A percentile compares a stretch with the other conserved stretches of the same genome.
phyloP scores from a whole-genome alignment of 2,797 vertebrate species.

The Limosa lapponica region DNA sequence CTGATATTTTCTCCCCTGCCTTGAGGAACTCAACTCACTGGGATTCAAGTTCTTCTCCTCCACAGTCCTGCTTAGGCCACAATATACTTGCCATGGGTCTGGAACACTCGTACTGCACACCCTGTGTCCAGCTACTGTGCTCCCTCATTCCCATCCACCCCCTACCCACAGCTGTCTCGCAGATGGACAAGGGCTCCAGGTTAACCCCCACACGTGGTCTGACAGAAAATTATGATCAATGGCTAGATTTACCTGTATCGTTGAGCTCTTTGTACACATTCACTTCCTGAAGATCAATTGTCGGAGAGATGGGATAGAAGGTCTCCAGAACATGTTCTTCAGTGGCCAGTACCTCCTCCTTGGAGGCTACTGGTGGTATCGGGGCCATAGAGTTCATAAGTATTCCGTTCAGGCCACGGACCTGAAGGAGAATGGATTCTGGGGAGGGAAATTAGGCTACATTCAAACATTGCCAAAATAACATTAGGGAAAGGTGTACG shows the following conservation, averaged over 20 bases:
- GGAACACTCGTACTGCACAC: neutral
- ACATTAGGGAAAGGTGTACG: accelerated
- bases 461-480: neutral
- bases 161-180: neutral
- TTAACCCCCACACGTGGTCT: neutral
- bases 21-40: neutral
- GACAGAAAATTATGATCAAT: neutral
- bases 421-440: conserved; percentile 89
- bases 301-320: conserved; percentile 90
- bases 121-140: neutral
- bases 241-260: conserved; percentile 76
- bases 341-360: conserved; percentile 84
- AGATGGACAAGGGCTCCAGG: neutral
- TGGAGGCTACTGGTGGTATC: conserved; percentile 81
- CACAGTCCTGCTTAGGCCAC: neutral
- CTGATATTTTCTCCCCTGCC: neutral
- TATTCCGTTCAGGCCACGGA: conserved; percentile 83
- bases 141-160: neutral
- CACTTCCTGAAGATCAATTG: conserved; percentile 88
- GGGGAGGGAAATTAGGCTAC: neutral
- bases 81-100: accelerated
- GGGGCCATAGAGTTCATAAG: conserved; percentile 81
- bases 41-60: neutral
- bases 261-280: conserved; percentile 81
- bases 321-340: conserved; percentile 80